Evolutionary conservation across 2,888 invertebrate genomes (phyloP).

Genomic region (Drosophila antonietae): DNA sequence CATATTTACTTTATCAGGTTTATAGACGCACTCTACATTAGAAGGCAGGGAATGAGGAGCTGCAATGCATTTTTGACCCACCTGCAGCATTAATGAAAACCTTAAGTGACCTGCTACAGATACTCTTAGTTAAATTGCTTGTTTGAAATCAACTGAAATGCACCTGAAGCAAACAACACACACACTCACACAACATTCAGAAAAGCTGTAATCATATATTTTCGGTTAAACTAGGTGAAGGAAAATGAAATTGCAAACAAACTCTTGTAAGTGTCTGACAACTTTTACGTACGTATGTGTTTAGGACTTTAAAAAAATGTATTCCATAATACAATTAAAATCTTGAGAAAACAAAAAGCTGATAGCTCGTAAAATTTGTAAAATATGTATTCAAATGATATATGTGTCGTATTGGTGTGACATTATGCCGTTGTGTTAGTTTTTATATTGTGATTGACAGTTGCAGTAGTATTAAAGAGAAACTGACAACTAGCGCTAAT

Average conservation of each 20-base stretch:
- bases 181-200: slow-evolving; percentile 22
- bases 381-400: too few relatives aligned
- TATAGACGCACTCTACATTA: neutral
- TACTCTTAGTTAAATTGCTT: slow-evolving; percentile 28
- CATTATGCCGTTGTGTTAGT: too few relatives aligned
- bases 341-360: too few relatives aligned
- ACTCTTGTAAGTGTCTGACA: neutral
- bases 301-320: neutral
- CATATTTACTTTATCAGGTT: slow-evolving; percentile 68
- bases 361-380: too few relatives aligned
- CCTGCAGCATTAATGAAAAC: slow-evolving; percentile 68
- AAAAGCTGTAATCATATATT: slow-evolving; percentile 1
- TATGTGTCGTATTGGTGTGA: too few relatives aligned
- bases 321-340: neutral
- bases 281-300: neutral
- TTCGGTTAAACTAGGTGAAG: neutral
- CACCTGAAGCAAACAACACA: slow-evolving; percentile 28
- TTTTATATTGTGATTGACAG: too few relatives aligned
- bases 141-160: slow-evolving; percentile 17
- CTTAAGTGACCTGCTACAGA: slow-evolving; percentile 63
- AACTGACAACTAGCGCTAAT: too few relatives aligned
- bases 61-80: slow-evolving; percentile 9
- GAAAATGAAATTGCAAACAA: neutral
- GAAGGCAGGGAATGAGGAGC: neutral
- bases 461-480: too few relatives aligned